Base-by-base conservation (phyloP, 2,797 vertebrate species). In the Notolepis coatsorum region DNA sequence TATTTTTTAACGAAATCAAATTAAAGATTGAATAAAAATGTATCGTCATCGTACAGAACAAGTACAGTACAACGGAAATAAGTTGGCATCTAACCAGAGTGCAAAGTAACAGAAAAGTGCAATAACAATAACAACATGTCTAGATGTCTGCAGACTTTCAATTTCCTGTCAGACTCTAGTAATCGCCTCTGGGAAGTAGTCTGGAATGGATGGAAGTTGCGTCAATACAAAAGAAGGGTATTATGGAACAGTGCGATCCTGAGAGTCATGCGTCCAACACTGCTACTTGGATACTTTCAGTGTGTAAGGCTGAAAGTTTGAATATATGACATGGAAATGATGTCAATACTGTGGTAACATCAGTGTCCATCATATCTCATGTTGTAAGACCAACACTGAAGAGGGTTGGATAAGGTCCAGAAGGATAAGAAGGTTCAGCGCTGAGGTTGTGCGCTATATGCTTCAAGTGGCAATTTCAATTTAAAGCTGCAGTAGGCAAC, bases 111-210 rank as follows among this genome's bases (percentile, higher is more conserved):
- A 4, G 3, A 5, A 5, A 15, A 2, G 38, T 41, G 38, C 17
- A 6, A 41, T 12, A 41, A n/a, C 3, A 5, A 41, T 41, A 58
- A 70, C n/a, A n/a, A n/a, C n/a, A n/a, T n/a, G n/a, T n/a, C n/a
- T n/a, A 68, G 63, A 31, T 4, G 23, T 75, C 48, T 73, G 71
- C 54, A 73, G 62, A 80, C 70, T 64, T 75, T 75, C 30, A 66
- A 77, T 73, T 86, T 89, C 81, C 84, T 85, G 73, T 67, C 66
- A 68, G 48, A 59, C 47, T 64, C 4, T 25, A 57, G 59, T 70
- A 58, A 84, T 69, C 51, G 68, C 61, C 58, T 61, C 46, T 39
- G 61, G 60, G 79, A 70, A 35, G 47, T 25, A 56, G 75, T 79
- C 61, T 77, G 60, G 0, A n/a, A 61, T 45, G 28, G 66, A 87